These are phyloP conservation scores for Cyprinus carpio DNA, from an alignment of 2,113 vertebrate genomes.

Conservation along the genomic window DNA sequence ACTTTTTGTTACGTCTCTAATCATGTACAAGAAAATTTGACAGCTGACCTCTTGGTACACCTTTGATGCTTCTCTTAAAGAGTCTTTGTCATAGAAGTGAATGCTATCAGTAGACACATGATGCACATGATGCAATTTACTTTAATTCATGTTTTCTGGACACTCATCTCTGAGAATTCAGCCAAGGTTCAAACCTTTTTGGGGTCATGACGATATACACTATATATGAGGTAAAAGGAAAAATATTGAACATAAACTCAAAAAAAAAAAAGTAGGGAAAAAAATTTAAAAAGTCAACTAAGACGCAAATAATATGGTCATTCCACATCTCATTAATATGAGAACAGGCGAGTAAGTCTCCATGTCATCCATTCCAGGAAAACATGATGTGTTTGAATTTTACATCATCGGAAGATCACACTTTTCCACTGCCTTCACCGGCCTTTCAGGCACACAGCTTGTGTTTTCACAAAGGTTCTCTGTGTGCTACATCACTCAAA, in stretches of 20 bases:
- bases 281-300: not conserved
- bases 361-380: slow-evolving; percentile 38
- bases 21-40: not conserved
- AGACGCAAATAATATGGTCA: not conserved
- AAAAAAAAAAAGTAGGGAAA: no score
- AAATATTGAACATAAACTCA: not conserved
- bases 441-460: slow-evolving; percentile 18
- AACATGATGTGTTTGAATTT: slow-evolving; percentile 41
- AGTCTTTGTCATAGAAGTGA: not conserved
- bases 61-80: slow-evolving; percentile 14
- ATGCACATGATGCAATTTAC: not conserved
- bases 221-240: not conserved
- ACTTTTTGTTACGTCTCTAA: not conserved
- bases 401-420: slow-evolving; percentile 19
- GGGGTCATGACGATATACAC: not conserved
- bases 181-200: not conserved
- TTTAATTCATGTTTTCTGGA: slow-evolving; percentile 3
- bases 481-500: not conserved
- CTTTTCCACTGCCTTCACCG: slow-evolving; percentile 42
- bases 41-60: not conserved
- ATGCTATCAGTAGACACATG: slow-evolving; percentile 9
- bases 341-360: slow-evolving; percentile 1
- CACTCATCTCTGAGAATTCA: not conserved
- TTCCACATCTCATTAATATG: not conserved
- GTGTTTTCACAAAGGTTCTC: slow-evolving; percentile 10